Evolutionary conservation across 1,140 invertebrate genomes (phyloP).

Genomic region (Penaeus japonicus): DNA sequence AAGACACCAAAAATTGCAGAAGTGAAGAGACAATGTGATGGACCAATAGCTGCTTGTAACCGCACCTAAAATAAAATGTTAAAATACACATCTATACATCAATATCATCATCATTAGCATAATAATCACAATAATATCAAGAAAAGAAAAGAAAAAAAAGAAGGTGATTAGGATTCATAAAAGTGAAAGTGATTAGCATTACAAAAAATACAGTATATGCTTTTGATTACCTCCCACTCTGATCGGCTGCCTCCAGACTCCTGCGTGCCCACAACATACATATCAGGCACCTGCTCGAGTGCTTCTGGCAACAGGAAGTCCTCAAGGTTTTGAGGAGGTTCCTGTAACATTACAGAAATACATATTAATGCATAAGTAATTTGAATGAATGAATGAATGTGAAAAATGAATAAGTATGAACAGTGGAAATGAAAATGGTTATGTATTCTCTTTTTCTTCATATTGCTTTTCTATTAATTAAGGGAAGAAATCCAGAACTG

Average conservation of each 20-base stretch:
- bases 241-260: constrained; percentile 78
- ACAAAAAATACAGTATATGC: too few species aligned
- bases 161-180: too few species aligned
- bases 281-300: constrained; percentile 86
- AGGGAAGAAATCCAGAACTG: neutral
- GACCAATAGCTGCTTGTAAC: constrained; percentile 89
- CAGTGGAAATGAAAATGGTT: constrained; percentile 6
- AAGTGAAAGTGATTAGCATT: too few species aligned
- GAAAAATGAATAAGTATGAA: neutral
- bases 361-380: neutral
- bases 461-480: constrained; percentile 1
- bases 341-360: constrained; percentile 62
- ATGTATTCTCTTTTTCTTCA: neutral
- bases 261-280: constrained; percentile 91
- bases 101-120: too few species aligned
- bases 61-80: constrained; percentile 66
- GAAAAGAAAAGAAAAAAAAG: too few species aligned
- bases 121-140: too few species aligned
- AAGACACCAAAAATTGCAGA: constrained; percentile 83
- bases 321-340: constrained; percentile 74
- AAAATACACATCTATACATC: too few species aligned
- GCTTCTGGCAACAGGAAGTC: constrained; percentile 86
- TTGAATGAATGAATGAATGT: neutral
- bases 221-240: constrained; percentile 78
- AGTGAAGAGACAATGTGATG: constrained; percentile 86